Conservation (phyloP, 2,888 invertebrate species). For the Eugnorisma glareosa region DNA sequence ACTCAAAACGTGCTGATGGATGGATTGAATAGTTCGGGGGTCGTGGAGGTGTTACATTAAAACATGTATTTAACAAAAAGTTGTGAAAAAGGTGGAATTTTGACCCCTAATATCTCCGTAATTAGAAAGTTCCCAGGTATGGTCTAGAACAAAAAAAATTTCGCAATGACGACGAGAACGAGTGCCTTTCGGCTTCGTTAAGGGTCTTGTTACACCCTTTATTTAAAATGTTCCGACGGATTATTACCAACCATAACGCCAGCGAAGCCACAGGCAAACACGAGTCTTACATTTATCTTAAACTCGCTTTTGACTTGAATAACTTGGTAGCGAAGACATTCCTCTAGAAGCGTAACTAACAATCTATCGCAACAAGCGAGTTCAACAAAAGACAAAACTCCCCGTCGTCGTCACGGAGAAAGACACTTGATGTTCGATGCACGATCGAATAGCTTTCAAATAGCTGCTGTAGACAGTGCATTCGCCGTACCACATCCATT, state of each 20-base stretch:
- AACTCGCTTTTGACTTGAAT: neutral
- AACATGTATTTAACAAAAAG: no score
- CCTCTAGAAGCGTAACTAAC: neutral
- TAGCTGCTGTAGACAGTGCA: conserved; percentile 58
- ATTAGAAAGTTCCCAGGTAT: no score
- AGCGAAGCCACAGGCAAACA: neutral
- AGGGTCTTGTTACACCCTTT: no score
- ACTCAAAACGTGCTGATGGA: no score
- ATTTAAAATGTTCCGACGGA: no score
- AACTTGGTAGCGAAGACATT: neutral
- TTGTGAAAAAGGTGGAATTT: no score
- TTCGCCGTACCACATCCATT: conserved; percentile 71
- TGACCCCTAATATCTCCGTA: no score
- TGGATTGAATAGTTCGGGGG: no score
- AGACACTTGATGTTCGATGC: conserved; percentile 52
- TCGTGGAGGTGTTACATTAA: no score
- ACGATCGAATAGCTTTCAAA: conserved; percentile 63
- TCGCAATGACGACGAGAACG: no score
- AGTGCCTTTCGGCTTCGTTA: no score
- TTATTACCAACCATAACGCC: neutral
- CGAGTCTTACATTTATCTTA: neutral
- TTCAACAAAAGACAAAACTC: conserved; percentile 52
- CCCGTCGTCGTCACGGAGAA: conserved; percentile 6
- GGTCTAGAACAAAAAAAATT: no score
- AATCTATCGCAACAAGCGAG: conserved; percentile 25